phyloP scores from a whole-genome alignment of 1,140 invertebrate genomes.

The Drosophila setifemur region DNA sequence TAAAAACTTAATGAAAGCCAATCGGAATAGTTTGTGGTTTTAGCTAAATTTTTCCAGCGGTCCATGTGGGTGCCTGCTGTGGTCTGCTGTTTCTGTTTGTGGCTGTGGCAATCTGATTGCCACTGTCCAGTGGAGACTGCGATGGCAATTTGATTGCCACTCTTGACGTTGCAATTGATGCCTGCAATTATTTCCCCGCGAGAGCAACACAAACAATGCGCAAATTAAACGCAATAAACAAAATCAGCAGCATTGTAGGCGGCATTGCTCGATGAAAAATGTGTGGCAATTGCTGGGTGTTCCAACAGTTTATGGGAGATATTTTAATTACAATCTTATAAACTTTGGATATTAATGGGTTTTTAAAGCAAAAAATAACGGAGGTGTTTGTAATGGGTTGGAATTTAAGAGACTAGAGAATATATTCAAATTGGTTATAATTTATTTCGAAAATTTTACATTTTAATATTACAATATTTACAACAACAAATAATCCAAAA shows the following conservation, averaged over 20 bases:
- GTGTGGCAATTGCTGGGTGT: neutral
- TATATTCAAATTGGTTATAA: too few species aligned
- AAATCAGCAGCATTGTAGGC: constrained; percentile 35
- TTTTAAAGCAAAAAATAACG: too few species aligned
- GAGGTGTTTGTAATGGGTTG: too few species aligned
- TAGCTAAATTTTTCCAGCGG: constrained; percentile 6
- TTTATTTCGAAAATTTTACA: too few species aligned
- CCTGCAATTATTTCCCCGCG: constrained; percentile 68
- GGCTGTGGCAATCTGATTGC: constrained; percentile 73
- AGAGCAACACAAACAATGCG: constrained; percentile 73
- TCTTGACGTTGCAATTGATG: constrained; percentile 59
- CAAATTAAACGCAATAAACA: constrained; percentile 78
- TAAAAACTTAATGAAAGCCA: constrained; percentile 76
- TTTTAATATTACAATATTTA: too few species aligned
- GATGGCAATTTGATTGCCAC: constrained; percentile 31
- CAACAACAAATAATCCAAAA: too few species aligned
- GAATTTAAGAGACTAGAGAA: too few species aligned
- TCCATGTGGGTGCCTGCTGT: constrained; percentile 30
- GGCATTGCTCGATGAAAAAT: constrained; percentile 20
- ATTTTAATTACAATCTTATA: too few species aligned
- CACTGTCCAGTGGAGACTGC: constrained; percentile 45
- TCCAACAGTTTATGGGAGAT: neutral
- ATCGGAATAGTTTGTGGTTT: constrained; percentile 57
- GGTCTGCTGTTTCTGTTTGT: too few species aligned
- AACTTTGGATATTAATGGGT: too few species aligned